phyloP scores from a whole-genome alignment of 1,140 invertebrate genomes.

The Cyclina sinensis region DNA sequence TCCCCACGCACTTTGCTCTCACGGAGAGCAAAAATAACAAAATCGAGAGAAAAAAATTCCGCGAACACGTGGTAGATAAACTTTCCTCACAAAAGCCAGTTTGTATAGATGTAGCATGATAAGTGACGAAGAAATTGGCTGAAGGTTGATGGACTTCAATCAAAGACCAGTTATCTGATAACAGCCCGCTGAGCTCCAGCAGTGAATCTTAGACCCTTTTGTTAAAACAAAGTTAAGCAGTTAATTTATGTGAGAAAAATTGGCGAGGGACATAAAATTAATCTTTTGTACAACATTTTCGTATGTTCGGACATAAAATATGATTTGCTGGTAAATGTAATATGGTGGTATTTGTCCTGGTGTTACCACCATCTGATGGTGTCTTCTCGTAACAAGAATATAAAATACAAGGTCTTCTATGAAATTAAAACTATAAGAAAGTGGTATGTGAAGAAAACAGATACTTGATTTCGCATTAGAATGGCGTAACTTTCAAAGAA shows the following conservation, averaged over 20 bases:
- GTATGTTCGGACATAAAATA: no score
- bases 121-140: slow-evolving; percentile 45
- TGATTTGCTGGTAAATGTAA: no score
- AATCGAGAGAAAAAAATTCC: not conserved
- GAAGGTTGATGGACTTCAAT: slow-evolving; percentile 45
- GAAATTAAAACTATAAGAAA: no score
- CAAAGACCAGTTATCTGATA: slow-evolving; percentile 48
- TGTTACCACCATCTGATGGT: no score
- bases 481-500: no score
- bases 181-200: not conserved
- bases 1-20: slow-evolving; percentile 21
- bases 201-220: not conserved
- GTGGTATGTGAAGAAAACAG: no score
- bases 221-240: slow-evolving; percentile 11
- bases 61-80: slow-evolving; percentile 51
- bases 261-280: not conserved
- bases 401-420: no score
- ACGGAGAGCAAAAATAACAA: not conserved
- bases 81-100: slow-evolving; percentile 5
- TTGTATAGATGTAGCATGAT: slow-evolving; percentile 16
- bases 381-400: no score
- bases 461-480: no score
- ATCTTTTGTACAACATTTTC: no score
- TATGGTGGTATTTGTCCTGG: no score
- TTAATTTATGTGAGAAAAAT: not conserved